Base-by-base conservation (phyloP, 2,888 invertebrate species). In the Hypsopygia costalis region DNA sequence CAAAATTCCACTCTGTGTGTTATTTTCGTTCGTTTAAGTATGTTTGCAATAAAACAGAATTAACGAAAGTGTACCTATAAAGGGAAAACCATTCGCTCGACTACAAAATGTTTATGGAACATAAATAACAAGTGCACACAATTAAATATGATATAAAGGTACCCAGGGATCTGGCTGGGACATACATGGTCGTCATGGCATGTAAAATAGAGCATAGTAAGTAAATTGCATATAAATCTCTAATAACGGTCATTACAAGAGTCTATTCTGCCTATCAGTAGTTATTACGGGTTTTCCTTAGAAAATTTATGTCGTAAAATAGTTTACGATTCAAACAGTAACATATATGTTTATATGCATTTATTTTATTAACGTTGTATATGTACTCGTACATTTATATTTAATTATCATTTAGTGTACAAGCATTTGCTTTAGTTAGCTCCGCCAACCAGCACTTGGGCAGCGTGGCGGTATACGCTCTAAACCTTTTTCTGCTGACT, bases 51-150 rank as follows among this genome's bases (percentile, higher is more conserved):
- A 32, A 16, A 35, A 35, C 11, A 27, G 11, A 21, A 8, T 11
- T 10, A 6, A 29, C 8, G 20, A 36, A 30, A 30, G 20, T 36
- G 21, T 32, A 7, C 31, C 30, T 31, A 28, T 34, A 45, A 45
- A 41, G 27, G 39, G 32, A 45, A 41, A 40, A 9, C 36, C 8
- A 45, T 45, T 41, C 6, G 32, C n/a, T 32, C 6, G 34, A 30
- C 16, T 32, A 36, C 36, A 42, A 40, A 46, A 42, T 40, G 34
- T 37, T 46, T 34, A 46, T 42, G 34, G 33, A 21, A 37, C 38
- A 11, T 36, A 37, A 36, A 36, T 30, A 34, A 22, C 9, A 25
- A 33, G 32, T 36, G 33, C 16, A 38, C 37, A 34, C 37, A 34
- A 43, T 39, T 35, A 43, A 30, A 34, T 40, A 25, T 27, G 16